Evolutionary conservation across 2,888 invertebrate genomes (phyloP).

Genomic region (Lepidocyrtoides sp.): DNA sequence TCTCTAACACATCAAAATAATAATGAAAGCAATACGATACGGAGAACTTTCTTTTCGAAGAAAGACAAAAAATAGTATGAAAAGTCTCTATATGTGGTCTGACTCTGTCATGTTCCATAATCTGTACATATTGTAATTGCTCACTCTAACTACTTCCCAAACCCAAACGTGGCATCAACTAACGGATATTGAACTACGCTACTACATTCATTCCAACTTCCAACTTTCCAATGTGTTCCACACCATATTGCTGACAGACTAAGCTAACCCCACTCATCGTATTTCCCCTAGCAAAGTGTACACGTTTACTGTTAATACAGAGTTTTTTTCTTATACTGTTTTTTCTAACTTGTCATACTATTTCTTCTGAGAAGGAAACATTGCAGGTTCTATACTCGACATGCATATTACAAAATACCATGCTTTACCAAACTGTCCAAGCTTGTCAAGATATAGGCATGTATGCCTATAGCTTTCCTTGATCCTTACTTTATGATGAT

Average conservation of each 20-base stretch:
- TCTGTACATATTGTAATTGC: neutral
- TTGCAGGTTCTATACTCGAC: neutral
- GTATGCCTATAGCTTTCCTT: no score
- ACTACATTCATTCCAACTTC: neutral
- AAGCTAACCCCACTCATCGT: constrained; percentile 45
- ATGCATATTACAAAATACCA: constrained; percentile 1
- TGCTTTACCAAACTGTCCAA: no score
- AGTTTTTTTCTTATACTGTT: neutral
- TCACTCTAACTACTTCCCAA: neutral
- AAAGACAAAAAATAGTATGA: neutral
- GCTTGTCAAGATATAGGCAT: no score
- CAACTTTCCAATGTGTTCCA: neutral
- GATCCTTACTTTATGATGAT: no score
- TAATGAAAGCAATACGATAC: neutral
- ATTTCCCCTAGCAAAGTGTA: constrained; percentile 29
- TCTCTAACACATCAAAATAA: no score
- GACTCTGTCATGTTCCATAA: no score
- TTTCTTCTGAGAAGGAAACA: constrained; percentile 57
- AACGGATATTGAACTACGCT: constrained; percentile 10
- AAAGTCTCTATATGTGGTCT: no score
- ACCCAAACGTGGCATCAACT: neutral
- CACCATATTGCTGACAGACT: neutral
- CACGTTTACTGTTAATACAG: neutral
- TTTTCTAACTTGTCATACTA: constrained; percentile 27
- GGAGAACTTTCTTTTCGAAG: neutral